Percentiles rank a stretch among this genome's conserved stretches.
phyloP scores from a whole-genome alignment of 1,140 invertebrate genomes.

The Periplaneta americana region DNA sequence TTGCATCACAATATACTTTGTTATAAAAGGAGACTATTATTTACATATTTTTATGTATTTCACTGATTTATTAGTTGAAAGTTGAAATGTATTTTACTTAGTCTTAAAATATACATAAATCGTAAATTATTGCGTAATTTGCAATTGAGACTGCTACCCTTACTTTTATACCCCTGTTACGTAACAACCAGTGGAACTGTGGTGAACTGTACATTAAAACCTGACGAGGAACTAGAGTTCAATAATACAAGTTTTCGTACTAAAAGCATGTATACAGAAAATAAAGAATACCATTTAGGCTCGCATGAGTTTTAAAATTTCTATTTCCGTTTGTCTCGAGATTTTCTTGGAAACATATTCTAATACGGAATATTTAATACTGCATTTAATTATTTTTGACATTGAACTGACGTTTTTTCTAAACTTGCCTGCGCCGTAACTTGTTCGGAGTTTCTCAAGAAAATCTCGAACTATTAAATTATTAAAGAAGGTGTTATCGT shows the following conservation, averaged over 20 bases:
- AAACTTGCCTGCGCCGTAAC: too few species aligned
- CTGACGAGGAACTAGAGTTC: background rate
- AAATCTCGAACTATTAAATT: too few species aligned
- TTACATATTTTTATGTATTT: background rate
- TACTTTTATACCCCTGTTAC: background rate
- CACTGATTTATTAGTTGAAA: background rate
- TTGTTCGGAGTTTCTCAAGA: too few species aligned
- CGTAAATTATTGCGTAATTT: background rate
- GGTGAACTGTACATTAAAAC: background rate
- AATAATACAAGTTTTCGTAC: background rate
- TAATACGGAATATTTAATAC: too few species aligned
- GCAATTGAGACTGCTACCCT: background rate
- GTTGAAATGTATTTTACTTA: background rate
- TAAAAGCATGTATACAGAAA: background rate
- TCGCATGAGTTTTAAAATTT: background rate
- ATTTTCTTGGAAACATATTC: background rate
- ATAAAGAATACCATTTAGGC: background rate
- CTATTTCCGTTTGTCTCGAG: background rate
- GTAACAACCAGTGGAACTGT: background rate
- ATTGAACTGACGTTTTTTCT: too few species aligned
- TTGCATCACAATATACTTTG: background rate
- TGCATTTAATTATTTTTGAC: too few species aligned
- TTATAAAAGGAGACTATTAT: background rate
- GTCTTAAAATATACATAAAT: background rate
- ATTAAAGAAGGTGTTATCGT: too few species aligned